phyloP scores from a whole-genome alignment of 2,888 invertebrate species.

The Acronicta alni region DNA sequence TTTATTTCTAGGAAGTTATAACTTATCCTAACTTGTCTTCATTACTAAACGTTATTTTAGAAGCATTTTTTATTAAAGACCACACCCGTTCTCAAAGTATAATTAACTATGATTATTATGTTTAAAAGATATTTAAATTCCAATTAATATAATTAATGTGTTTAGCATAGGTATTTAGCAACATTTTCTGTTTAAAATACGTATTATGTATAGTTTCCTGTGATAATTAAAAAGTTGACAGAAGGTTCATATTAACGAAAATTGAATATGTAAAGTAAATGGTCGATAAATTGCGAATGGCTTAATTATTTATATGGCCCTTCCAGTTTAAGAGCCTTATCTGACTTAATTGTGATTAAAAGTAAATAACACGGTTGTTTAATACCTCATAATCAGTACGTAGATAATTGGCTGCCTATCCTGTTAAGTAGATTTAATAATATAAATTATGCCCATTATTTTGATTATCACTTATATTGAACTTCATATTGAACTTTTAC shows the following conservation, averaged over 20 bases:
- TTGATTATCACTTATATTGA: too few relatives aligned
- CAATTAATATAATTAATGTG: conserved; percentile 3
- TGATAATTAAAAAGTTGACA: conserved; percentile 40
- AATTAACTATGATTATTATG: conserved; percentile 1
- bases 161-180: conserved; percentile 26
- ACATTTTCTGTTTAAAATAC: conserved; percentile 12
- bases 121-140: conserved; percentile 13
- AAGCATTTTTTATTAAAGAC: conserved; percentile 11
- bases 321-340: conserved; percentile 23
- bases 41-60: conserved; percentile 1
- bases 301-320: conserved; percentile 29
- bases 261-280: conserved; percentile 42
- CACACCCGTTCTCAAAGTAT: conserved; percentile 11
- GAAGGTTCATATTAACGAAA: conserved; percentile 23
- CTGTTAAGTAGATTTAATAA: background rate
- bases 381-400: conserved; percentile 1
- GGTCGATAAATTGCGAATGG: conserved; percentile 36
- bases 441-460: background rate
- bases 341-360: conserved; percentile 20
- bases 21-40: conserved; percentile 5
- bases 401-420: conserved; percentile 4
- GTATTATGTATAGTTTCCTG: conserved; percentile 27
- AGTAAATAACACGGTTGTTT: conserved; percentile 9
- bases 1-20: conserved; percentile 28
- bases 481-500: too few relatives aligned